Evolutionary conservation across 2,888 invertebrate genomes (phyloP), one percentile per base, ranked within the genome.

Genomic region (Notodonta ziczac): DNA sequence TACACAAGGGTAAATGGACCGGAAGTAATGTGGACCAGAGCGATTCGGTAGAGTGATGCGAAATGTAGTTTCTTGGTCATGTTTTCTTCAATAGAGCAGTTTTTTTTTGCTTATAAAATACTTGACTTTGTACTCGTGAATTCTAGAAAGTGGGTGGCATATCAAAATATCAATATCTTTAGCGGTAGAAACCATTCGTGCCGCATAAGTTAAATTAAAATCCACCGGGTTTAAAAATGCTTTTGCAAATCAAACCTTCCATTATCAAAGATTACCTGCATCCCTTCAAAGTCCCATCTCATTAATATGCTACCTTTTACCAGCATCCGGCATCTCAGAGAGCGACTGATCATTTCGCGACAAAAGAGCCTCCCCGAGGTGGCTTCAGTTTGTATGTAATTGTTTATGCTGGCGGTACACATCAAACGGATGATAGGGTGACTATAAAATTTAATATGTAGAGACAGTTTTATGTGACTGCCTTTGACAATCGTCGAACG

Each of bases 341-440:
- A 65, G 71, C 75, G 81, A 79, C 80, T 90, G 90, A 90, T 91
- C 91, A 90, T 88, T 86, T 86, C 70, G 71, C 72, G 83, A 87
- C 87, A 89, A 87, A 84, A 85, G 85, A 79, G 72, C 76, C 79
- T 89, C 90, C 90, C 89, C 66, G 78, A 86, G 91, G 90, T 89
- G 80, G 74, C 87, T 85, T 85, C 82, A 80, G 85, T 84, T 82
- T 83, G 80, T 80, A 81, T 88, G 84, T 86, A 83, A 90, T 91
- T 91, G 90, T 91, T 91, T 90, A 87, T 85, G 86, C 81, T 83
- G 80, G 80, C 78, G 80, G 83, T 62, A 59, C 77, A 77, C 84
- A 76, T 85, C 84, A 84, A 86, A 86, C 75, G 66, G 61, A 63
- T 53, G 56, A 67, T 82, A 81, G 67, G 74, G 79, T 81, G 80